Evolutionary conservation across 2,113 vertebrate genomes (phyloP).

Genomic region (Neolamprologus cancellatus): DNA sequence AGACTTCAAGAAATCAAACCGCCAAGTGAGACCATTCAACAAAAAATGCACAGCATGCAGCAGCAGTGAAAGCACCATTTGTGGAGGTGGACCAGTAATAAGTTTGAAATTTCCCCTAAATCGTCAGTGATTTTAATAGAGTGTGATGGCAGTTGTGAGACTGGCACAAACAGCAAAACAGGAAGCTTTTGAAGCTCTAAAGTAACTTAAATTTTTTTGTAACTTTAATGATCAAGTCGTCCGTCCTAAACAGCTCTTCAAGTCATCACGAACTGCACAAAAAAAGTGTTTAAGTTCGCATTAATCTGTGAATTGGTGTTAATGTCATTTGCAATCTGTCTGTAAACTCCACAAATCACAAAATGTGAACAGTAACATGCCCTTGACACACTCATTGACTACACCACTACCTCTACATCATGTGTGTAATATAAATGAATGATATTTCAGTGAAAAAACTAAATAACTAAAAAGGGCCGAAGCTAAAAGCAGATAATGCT

Average conservation of each 20-base stretch:
- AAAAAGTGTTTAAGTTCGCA: background rate
- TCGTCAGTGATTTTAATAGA: slow-evolving; percentile 16
- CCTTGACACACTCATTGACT: background rate
- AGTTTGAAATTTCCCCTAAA: background rate
- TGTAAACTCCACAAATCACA: background rate
- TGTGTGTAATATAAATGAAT: background rate
- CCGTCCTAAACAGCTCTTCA: background rate
- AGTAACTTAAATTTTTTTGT: background rate
- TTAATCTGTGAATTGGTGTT: background rate
- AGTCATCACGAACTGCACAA: background rate
- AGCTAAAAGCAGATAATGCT: background rate
- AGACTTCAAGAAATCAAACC: background rate
- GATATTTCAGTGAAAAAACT: background rate
- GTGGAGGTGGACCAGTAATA: background rate
- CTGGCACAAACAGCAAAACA: slow-evolving; percentile 23
- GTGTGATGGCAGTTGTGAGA: slow-evolving; percentile 29
- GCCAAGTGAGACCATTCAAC: background rate
- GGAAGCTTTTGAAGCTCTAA: background rate
- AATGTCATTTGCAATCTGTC: background rate
- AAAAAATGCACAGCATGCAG: background rate
- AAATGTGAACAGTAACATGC: background rate
- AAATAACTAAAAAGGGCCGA: background rate
- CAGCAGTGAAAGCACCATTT: background rate
- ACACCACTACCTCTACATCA: background rate
- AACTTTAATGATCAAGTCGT: background rate